Conservation (phyloP, 2,113 vertebrate species). For the Hyaena hyaena region DNA sequence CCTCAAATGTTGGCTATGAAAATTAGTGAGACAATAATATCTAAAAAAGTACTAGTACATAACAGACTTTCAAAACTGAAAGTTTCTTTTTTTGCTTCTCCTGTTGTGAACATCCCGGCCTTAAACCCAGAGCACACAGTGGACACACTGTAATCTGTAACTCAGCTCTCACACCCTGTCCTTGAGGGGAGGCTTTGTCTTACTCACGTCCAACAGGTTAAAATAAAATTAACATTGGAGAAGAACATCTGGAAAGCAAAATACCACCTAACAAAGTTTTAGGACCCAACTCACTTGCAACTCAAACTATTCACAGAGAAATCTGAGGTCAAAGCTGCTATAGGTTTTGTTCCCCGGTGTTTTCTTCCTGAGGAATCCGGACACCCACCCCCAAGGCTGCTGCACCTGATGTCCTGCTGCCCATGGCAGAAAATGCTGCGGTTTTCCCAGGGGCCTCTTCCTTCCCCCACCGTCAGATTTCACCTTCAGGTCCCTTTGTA, state of each 20-base stretch:
- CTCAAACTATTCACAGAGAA: neutral
- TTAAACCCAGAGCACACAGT: neutral
- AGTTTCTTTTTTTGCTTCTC: neutral
- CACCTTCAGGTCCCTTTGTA: neutral
- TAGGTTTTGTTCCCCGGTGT: neutral
- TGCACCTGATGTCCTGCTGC: neutral
- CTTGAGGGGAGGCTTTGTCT: neutral
- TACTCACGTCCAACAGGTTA: neutral
- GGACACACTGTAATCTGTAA: neutral
- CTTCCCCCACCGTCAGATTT: neutral
- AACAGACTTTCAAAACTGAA: neutral
- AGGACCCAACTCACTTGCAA: neutral
- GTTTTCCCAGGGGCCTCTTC: neutral
- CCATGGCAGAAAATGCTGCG: fast-evolving
- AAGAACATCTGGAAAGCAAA: neutral
- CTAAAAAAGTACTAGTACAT: neutral
- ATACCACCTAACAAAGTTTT: neutral
- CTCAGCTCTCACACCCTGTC: neutral
- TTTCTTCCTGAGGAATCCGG: neutral
- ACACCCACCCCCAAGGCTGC: neutral
- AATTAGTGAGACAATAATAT: neutral
- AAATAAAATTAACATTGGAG: neutral
- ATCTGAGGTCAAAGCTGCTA: neutral
- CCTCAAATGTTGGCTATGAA: neutral
- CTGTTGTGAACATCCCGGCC: neutral